Conservation (phyloP, 2,797 vertebrate species). For the Epinephelus malabaricus region DNA sequence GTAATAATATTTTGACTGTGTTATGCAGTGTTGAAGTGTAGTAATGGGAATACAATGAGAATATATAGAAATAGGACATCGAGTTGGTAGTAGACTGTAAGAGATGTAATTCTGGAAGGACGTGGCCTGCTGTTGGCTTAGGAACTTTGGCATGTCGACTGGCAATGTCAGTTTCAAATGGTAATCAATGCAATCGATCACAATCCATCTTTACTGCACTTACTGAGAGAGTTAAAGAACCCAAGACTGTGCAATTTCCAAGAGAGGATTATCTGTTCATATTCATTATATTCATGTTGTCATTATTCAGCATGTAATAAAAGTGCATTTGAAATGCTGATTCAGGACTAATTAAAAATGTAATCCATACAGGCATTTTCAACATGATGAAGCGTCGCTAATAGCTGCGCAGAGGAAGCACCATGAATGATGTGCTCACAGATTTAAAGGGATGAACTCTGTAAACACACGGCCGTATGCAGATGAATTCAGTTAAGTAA, state of each 20-base stretch:
- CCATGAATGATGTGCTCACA: not conserved
- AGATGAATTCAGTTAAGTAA: slow-evolving; percentile 1
- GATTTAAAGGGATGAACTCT: not conserved
- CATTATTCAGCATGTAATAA: slow-evolving; percentile 17
- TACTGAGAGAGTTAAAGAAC: not conserved
- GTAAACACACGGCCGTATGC: not conserved
- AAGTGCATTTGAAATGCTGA: slow-evolving; percentile 29
- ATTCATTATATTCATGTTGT: not conserved
- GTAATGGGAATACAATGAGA: too few relatives aligned
- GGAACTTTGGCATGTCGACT: too few relatives aligned
- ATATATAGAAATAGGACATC: too few relatives aligned
- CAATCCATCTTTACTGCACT: not conserved
- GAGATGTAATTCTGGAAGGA: too few relatives aligned
- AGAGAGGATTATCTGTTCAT: slow-evolving; percentile 1
- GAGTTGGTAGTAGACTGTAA: too few relatives aligned
- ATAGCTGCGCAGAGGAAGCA: slow-evolving; percentile 12
- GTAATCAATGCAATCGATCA: not conserved
- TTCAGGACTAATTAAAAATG: slow-evolving; percentile 27
- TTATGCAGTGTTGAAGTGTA: too few relatives aligned
- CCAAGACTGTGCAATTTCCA: not conserved
- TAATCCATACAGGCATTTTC: slow-evolving; percentile 2
- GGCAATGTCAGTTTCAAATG: not conserved
- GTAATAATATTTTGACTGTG: too few relatives aligned
- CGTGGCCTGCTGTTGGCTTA: too few relatives aligned
- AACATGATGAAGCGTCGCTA: not conserved